These are phyloP conservation scores for Gymnothorax reevesii DNA, from an alignment of 2,797 vertebrate species.

Conservation along the genomic window DNA sequence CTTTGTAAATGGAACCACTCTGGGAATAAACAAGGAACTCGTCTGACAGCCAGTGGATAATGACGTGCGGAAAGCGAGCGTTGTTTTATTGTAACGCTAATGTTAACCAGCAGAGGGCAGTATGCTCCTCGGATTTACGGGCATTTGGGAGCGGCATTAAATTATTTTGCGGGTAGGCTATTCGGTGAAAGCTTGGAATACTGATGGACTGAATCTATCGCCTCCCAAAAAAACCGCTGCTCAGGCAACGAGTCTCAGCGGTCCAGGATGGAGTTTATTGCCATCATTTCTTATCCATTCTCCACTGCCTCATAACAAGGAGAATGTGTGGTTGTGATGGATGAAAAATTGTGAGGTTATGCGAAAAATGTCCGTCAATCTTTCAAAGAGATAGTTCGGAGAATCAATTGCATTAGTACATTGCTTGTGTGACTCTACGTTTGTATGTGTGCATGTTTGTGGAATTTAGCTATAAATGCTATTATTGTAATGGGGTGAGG, in stretches of 20 bases:
- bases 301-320: background rate
- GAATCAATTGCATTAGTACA: background rate
- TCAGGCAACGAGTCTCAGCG: slow-evolving; percentile 48
- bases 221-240: slow-evolving; percentile 58
- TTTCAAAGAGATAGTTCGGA: background rate
- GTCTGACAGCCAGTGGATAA: background rate
- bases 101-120: slow-evolving; percentile 54
- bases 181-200: slow-evolving; percentile 34
- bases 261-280: background rate
- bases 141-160: slow-evolving; percentile 19
- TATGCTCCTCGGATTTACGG: background rate
- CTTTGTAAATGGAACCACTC: background rate
- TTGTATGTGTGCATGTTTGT: background rate
- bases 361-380: slow-evolving; percentile 29
- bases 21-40: too few relatives aligned
- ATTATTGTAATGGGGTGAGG: too few relatives aligned
- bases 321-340: background rate
- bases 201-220: slow-evolving; percentile 64
- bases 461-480: background rate
- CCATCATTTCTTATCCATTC: slow-evolving; percentile 46
- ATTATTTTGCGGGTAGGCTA: background rate
- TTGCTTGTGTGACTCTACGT: background rate
- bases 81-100: slow-evolving; percentile 23
- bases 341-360: background rate
- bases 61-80: background rate